Percentiles rank a stretch among this genome's conserved stretches.
These are phyloP conservation scores for Sphaeramia orbicularis DNA, from an alignment of 2,797 vertebrate species.

Conservation along the genomic window DNA sequence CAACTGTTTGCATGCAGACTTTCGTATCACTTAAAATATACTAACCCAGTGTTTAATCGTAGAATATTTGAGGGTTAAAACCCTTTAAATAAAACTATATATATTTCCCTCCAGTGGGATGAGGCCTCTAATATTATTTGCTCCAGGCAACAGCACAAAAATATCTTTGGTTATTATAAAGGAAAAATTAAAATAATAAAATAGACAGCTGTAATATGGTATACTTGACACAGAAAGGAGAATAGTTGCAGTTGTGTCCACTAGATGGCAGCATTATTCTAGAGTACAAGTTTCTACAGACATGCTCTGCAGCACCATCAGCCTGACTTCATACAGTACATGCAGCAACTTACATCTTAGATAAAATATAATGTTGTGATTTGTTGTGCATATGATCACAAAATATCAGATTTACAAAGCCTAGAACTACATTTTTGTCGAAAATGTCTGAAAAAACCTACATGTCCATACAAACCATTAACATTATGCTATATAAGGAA, in stretches of 20 bases:
- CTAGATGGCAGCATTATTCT: slow-evolving; percentile 63
- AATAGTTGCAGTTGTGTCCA: slow-evolving; percentile 69
- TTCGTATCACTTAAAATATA: slow-evolving; percentile 39
- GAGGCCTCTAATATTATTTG: slow-evolving; percentile 72
- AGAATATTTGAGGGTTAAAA: slow-evolving; percentile 67
- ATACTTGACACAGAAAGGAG: slow-evolving; percentile 59
- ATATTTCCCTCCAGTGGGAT: slow-evolving; percentile 49
- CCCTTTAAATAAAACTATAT: slow-evolving; percentile 75
- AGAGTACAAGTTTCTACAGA: slow-evolving; percentile 16
- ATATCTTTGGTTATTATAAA: slow-evolving; percentile 82
- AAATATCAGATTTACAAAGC: too few relatives aligned
- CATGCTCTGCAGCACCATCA: slow-evolving; percentile 59
- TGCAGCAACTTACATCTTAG: slow-evolving; percentile 29
- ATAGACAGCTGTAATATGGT: slow-evolving; percentile 24
- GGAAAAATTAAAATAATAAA: slow-evolving; percentile 47
- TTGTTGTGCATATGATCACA: too few relatives aligned
- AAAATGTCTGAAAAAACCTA: too few relatives aligned
- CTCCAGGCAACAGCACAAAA: slow-evolving; percentile 83
- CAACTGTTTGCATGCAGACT: slow-evolving; percentile 51
- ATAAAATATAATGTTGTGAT: too few relatives aligned
- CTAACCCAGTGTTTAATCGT: slow-evolving; percentile 80
- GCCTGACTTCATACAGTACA: slow-evolving; percentile 69
- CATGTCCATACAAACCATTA: too few relatives aligned
- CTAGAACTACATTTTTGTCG: too few relatives aligned
- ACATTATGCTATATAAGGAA: too few relatives aligned